These are phyloP conservation scores for Hyperopisus bebe DNA, from an alignment of 2,113 vertebrate species.

Conservation along the genomic window DNA sequence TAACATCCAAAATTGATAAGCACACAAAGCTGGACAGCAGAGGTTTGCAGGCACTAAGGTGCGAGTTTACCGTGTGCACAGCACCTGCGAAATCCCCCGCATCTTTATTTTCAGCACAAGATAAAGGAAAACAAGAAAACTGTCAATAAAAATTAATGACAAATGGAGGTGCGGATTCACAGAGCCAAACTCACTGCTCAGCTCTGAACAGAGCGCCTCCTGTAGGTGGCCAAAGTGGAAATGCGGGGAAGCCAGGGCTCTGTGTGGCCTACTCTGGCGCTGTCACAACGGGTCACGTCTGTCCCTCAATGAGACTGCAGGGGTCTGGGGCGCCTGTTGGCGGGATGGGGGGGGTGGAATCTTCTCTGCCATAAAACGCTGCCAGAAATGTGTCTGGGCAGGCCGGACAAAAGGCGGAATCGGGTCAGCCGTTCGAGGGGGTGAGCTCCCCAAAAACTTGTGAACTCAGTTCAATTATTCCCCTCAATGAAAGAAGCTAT, in stretches of 20 bases:
- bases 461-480: background rate
- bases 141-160: background rate
- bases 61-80: background rate
- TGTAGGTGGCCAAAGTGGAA: background rate
- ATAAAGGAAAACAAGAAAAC: background rate
- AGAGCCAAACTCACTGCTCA: background rate
- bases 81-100: background rate
- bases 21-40: background rate
- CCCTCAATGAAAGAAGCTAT: background rate
- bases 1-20: background rate
- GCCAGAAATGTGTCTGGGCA: constrained; percentile 8
- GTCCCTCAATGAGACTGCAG: constrained; percentile 10
- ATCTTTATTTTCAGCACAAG: background rate
- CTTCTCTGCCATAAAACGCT: background rate
- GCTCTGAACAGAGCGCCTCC: background rate
- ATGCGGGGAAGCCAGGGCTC: background rate
- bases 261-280: background rate
- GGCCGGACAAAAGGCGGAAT: background rate
- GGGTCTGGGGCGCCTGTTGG: constrained; percentile 1
- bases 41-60: background rate
- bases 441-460: background rate
- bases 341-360: background rate
- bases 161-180: background rate
- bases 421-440: background rate
- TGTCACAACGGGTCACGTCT: constrained; percentile 1